These are phyloP conservation scores for Caenorhabditis virilis DNA, from an alignment of 2,888 invertebrate species.

Conservation along the genomic window DNA sequence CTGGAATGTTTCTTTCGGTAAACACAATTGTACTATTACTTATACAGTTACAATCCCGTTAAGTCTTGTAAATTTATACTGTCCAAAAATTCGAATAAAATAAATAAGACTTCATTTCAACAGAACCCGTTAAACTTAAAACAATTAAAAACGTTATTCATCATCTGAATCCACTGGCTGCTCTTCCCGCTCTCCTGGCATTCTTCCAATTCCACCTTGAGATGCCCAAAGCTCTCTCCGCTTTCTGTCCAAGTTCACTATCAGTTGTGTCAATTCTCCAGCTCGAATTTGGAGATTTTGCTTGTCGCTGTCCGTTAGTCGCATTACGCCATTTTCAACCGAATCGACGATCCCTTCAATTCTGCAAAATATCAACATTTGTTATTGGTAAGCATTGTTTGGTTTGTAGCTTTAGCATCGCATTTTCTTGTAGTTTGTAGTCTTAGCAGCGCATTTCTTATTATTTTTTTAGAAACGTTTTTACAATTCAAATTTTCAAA, in stretches of 20 bases:
- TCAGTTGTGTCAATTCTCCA: not conserved
- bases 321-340: not conserved
- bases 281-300: not conserved
- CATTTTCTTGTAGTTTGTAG: too few species aligned
- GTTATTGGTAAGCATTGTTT: too few species aligned
- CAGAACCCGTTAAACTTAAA: too few species aligned
- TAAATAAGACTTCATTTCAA: too few species aligned
- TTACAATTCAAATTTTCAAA: not conserved
- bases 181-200: constrained; percentile 21
- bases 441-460: too few species aligned
- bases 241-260: constrained; percentile 8
- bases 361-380: not conserved
- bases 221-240: constrained; percentile 26
- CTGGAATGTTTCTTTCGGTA: too few species aligned
- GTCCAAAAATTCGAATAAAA: not conserved
- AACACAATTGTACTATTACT: too few species aligned
- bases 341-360: not conserved
- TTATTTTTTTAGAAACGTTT: not conserved
- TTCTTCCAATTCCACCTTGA: constrained; percentile 24
- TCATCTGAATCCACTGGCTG: constrained; percentile 39
- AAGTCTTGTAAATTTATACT: too few species aligned
- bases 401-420: too few species aligned
- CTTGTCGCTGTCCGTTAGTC: not conserved
- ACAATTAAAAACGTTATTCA: constrained; percentile 16
- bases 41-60: too few species aligned